These are phyloP conservation scores for Bursaphelenchus okinawaensis DNA, from an alignment of 2,888 invertebrate genomes.

Conservation along the genomic window DNA sequence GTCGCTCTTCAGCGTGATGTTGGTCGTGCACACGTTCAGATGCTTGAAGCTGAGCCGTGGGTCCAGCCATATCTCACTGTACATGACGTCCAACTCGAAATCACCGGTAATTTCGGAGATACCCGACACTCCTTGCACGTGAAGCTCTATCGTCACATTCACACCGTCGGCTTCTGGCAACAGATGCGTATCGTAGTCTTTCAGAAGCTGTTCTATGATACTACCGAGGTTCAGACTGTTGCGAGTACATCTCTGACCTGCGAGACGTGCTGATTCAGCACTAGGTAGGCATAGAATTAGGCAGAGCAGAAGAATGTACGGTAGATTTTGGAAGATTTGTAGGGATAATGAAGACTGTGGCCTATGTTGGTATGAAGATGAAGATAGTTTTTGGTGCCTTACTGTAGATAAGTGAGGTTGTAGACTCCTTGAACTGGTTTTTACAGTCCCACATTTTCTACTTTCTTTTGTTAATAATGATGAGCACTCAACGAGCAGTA, in stretches of 20 bases:
- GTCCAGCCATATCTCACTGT: slow-evolving; percentile 56
- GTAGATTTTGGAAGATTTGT: no score
- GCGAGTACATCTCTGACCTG: slow-evolving; percentile 27
- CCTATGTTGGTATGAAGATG: no score
- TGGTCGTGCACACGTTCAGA: slow-evolving; percentile 55
- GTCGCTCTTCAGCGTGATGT: slow-evolving; percentile 56
- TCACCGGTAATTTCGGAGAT: slow-evolving; percentile 57
- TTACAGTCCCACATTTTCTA: no score
- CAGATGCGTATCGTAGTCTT: slow-evolving; percentile 55
- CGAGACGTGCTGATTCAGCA: slow-evolving; percentile 1
- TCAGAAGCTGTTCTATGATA: slow-evolving; percentile 32
- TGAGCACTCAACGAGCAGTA: no score
- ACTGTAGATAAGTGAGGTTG: no score
- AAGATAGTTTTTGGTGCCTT: no score
- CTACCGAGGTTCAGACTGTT: slow-evolving; percentile 51
- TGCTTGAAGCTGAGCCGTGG: slow-evolving; percentile 54
- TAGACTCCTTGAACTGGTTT: no score
- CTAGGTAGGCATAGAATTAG: neutral
- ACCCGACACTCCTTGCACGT: slow-evolving; percentile 56
- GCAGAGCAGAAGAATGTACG: neutral
- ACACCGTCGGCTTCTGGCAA: slow-evolving; percentile 56
- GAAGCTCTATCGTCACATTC: slow-evolving; percentile 57
- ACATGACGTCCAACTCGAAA: slow-evolving; percentile 57
- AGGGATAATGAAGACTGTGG: no score
- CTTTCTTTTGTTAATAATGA: no score